These are phyloP conservation scores for Clytia hemisphaerica DNA, from an alignment of 30 jellyfish, hydroid and myxozoan genomes.

Conservation along the genomic window DNA sequence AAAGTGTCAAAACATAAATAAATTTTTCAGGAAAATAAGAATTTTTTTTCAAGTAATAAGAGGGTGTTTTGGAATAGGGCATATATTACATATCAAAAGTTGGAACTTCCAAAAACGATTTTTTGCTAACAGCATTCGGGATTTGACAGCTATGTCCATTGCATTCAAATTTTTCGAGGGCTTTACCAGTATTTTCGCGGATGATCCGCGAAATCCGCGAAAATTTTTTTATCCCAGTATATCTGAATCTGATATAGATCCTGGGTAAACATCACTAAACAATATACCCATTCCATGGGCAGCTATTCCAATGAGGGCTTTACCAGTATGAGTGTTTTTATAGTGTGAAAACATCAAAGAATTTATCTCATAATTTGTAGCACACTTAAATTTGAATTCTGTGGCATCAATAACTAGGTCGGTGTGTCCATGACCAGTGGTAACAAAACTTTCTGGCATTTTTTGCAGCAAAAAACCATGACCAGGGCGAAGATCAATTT, in stretches of 20 bases:
- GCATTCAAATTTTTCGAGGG: too few relatives aligned
- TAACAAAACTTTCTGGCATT: conserved; percentile 9
- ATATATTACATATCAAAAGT: too few relatives aligned
- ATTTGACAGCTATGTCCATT: too few relatives aligned
- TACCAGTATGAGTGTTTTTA: conserved; percentile 38
- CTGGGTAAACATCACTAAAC: conserved; percentile 47
- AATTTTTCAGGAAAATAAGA: too few relatives aligned
- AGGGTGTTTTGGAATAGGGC: too few relatives aligned
- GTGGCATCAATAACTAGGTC: conserved; percentile 41
- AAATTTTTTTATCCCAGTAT: too few relatives aligned
- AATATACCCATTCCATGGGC: conserved; percentile 50
- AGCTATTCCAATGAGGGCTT: conserved; percentile 46
- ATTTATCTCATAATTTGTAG: conserved; percentile 34
- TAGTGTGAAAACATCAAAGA: conserved; percentile 34
- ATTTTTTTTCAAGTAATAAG: too few relatives aligned
- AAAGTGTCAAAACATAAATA: too few relatives aligned
- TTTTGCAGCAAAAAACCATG: conserved; percentile 9
- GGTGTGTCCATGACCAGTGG: conserved; percentile 47
- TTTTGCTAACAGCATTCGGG: too few relatives aligned
- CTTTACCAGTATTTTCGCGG: too few relatives aligned
- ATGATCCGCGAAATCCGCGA: too few relatives aligned
- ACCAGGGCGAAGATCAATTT: conserved; percentile 10
- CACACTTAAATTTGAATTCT: conserved; percentile 36
- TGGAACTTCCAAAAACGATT: too few relatives aligned
- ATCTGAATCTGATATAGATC: conserved; percentile 23